phyloP scores from a whole-genome alignment of 2,113 vertebrate genomes.

The Cyanoderma ruficeps region DNA sequence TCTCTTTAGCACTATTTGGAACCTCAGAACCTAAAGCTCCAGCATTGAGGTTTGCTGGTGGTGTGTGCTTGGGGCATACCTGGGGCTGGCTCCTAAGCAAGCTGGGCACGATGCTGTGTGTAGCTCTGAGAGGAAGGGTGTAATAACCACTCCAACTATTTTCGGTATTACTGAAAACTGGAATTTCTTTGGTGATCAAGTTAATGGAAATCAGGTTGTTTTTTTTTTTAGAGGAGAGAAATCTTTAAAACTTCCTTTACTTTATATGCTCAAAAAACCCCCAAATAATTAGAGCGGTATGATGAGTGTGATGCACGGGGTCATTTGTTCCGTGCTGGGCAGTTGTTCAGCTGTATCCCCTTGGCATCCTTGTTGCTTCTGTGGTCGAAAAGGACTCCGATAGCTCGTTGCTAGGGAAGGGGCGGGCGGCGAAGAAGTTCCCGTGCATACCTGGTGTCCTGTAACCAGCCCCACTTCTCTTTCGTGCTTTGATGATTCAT shows the following conservation, averaged over 20 bases:
- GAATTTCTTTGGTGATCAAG: background rate
- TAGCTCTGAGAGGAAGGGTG: background rate
- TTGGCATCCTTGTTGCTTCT: background rate
- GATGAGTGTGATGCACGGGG: fast-evolving
- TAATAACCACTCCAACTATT: background rate
- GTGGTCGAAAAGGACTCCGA: background rate
- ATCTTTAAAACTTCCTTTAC: background rate
- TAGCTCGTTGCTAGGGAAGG: background rate
- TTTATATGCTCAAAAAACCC: background rate
- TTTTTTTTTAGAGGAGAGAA: background rate
- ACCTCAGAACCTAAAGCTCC: background rate
- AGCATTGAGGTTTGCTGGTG: fast-evolving
- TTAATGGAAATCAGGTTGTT: background rate
- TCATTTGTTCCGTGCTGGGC: fast-evolving
- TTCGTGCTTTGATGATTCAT: fast-evolving
- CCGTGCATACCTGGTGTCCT: background rate
- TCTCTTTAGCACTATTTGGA: background rate
- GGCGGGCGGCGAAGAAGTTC: background rate
- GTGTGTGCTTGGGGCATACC: fast-evolving
- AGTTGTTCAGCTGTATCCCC: background rate
- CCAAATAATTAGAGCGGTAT: too few species aligned
- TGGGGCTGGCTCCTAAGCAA: background rate
- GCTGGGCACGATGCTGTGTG: fast-evolving
- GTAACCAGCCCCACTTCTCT: too few species aligned
- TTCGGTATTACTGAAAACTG: background rate